Conservation (phyloP, 2,113 vertebrate species). For the Pteruthius melanotis region DNA sequence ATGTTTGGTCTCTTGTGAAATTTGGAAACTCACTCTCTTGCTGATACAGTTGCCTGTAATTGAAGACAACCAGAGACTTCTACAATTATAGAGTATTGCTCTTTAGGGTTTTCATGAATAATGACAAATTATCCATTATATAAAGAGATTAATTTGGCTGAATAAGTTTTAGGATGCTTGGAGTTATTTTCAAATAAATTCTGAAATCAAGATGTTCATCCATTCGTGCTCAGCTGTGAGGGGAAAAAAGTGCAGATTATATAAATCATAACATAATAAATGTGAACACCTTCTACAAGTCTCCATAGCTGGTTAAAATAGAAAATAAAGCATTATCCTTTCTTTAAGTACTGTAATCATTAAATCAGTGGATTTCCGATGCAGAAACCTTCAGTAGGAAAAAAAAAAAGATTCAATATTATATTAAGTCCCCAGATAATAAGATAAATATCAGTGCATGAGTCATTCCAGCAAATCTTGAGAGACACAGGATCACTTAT, state of each 20-base stretch:
- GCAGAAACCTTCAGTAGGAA: not conserved
- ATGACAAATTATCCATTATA: not conserved
- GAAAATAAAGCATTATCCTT: not conserved
- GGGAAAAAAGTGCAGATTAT: not conserved
- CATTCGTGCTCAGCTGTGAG: not conserved
- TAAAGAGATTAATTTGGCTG: not conserved
- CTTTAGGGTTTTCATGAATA: not conserved
- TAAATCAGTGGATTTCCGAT: not conserved
- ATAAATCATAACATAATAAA: not conserved
- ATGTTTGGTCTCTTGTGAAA: not conserved
- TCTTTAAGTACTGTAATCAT: not conserved
- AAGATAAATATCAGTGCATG: not conserved
- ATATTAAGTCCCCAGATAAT: not conserved
- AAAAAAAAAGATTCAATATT: not conserved
- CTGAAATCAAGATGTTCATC: not conserved
- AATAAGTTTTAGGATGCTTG: not conserved
- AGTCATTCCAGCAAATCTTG: not conserved
- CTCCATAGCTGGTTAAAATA: not conserved
- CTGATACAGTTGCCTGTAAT: not conserved
- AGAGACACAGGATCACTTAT: not conserved
- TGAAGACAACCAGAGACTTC: not conserved
- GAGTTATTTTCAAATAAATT: not conserved
- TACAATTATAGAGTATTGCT: not conserved
- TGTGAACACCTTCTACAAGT: not conserved
- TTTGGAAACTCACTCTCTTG: not conserved